A percentile compares a stretch with the other conserved stretches of the same genome.
phyloP scores from a whole-genome alignment of 2,113 vertebrate species.

The Antechinus flavipes region DNA sequence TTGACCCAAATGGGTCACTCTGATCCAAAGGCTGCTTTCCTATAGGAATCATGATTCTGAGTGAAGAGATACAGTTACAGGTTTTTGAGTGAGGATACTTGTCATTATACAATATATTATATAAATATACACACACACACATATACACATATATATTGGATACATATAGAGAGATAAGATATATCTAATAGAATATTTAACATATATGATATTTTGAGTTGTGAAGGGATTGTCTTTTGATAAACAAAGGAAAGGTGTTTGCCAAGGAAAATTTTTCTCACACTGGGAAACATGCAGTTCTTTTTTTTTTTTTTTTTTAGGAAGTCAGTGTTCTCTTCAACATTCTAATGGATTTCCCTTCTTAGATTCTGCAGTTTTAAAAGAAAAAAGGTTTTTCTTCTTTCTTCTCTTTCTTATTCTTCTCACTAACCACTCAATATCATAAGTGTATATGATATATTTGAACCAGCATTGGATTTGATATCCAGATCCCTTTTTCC shows the following conservation, averaged over 20 bases:
- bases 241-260: background rate
- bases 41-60: background rate
- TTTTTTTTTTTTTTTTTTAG: too few species aligned
- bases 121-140: too few species aligned
- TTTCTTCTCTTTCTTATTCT: background rate
- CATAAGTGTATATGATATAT: background rate
- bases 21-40: background rate
- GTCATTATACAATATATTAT: background rate
- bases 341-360: background rate
- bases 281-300: background rate
- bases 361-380: background rate
- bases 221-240: background rate
- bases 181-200: too few species aligned
- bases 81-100: too few species aligned
- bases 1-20: background rate
- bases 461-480: background rate
- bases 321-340: background rate
- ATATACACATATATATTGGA: too few species aligned
- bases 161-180: too few species aligned
- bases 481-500: background rate
- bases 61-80: background rate
- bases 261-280: background rate
- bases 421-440: background rate
- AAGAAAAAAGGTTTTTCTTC: background rate
- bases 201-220: background rate